Evolutionary conservation across 2,797 vertebrate genomes (phyloP).

Genomic region (Cuculus canorus): DNA sequence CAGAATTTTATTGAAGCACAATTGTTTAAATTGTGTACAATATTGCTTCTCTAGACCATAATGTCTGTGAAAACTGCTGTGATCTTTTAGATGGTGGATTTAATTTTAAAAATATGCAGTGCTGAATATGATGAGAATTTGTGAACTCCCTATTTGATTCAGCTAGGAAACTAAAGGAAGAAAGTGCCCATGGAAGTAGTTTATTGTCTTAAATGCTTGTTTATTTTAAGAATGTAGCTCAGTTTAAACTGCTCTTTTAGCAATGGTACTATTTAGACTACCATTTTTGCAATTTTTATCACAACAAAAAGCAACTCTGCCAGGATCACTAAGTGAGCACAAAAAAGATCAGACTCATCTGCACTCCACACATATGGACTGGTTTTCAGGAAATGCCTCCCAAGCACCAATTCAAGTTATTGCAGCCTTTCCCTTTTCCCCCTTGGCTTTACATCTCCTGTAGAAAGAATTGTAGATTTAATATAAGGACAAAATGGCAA

Average conservation of each 20-base stretch:
- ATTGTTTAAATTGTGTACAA: neutral
- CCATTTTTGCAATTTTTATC: neutral
- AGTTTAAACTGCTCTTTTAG: neutral
- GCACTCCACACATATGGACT: neutral
- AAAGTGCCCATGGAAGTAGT: neutral
- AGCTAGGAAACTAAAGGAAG: neutral
- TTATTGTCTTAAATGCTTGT: neutral
- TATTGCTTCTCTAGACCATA: neutral
- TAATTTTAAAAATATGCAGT: neutral
- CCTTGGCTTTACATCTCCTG: slow-evolving; percentile 36
- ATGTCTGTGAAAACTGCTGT: neutral
- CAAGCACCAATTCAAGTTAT: neutral
- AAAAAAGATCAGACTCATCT: neutral
- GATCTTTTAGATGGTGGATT: neutral
- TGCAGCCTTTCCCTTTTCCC: neutral
- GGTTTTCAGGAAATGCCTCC: neutral
- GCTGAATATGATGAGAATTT: neutral
- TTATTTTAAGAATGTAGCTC: neutral
- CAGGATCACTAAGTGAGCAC: neutral
- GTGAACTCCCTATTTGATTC: neutral
- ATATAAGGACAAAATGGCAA: slow-evolving; percentile 58
- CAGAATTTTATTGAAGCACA: neutral
- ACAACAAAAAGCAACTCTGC: neutral
- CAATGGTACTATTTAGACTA: neutral
- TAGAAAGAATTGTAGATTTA: slow-evolving; percentile 56